Base-by-base conservation (phyloP, 2,113 vertebrate species). In the Martes martes region DNA sequence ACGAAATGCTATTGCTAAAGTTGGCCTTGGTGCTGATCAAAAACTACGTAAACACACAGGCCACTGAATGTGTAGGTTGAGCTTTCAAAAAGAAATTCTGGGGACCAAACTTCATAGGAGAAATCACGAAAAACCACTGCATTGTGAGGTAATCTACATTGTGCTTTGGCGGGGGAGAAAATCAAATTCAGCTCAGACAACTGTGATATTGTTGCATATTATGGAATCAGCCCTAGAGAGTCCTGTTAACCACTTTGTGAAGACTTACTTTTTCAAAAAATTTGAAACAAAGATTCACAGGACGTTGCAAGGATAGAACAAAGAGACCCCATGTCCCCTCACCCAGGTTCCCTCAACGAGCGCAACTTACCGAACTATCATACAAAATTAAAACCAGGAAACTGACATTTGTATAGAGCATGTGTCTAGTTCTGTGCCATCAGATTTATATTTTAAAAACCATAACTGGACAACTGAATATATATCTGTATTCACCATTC, bases 341-440 rank as follows among this genome's bases (percentile, higher is more conserved):
- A 63, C 33, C 61, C 84, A 84, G 81, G 80, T 91, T 81, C 47
- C 26, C 57, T 21, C 52, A 52, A 16, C 57, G 59, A 26, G 33
- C 89, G 9, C 31, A 86, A 47, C 45, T 90, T 95, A 67, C 1
- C 15, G 79, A 91, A 91, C 61, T 94, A 84, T n/a, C 85, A 23
- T 65, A 90, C 8, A 81, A 61, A 55, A 97, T 71, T 55, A 95
- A 96, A 96, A 96, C 79, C 65, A 96, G 57, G 74, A 91, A 93
- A 95, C 15, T 74, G 80, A 94, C n/a, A 79, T 95, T 63, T 87
- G n/a, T 9, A 78, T 47, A 89, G 50, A 31, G 13, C 65, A 15
- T 61, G 7, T 92, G 26, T 88, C 81, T 39, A 91, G 19, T 83
- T 95, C 76, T 76, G 45, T 74, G 52, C 55, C 73, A 39, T 83